phyloP scores from a whole-genome alignment of 2,113 vertebrate genomes.

The Pavo muticus region DNA sequence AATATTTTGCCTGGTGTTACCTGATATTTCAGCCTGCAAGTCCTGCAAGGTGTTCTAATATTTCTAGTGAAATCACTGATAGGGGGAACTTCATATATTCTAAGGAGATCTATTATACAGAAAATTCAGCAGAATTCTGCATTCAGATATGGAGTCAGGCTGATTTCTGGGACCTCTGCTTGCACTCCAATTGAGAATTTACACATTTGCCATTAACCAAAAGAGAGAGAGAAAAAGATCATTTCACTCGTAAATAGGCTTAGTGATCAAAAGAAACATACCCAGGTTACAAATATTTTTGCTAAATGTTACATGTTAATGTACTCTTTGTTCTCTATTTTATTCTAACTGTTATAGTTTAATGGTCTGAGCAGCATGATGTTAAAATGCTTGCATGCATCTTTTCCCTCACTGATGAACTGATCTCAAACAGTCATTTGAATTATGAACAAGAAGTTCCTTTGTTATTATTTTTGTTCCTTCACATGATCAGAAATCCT shows the following conservation, averaged over 20 bases:
- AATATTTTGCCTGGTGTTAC: neutral
- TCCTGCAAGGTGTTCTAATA: neutral
- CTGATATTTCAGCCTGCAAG: neutral
- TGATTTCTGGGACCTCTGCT: neutral
- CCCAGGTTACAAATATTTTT: neutral
- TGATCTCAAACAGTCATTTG: neutral
- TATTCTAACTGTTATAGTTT: neutral
- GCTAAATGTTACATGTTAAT: neutral
- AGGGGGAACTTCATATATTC: neutral
- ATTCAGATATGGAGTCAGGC: neutral
- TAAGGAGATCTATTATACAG: neutral
- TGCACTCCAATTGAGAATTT: neutral
- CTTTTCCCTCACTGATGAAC: neutral
- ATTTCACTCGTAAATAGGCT: neutral
- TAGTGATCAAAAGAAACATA: neutral
- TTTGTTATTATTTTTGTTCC: constrained; percentile 21
- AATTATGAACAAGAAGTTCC: neutral
- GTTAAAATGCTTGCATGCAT: neutral
- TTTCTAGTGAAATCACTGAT: neutral
- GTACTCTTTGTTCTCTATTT: neutral
- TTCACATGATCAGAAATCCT: constrained; percentile 30
- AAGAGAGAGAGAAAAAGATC: neutral
- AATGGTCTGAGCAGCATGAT: neutral
- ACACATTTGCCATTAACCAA: neutral
- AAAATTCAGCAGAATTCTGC: neutral